A percentile compares a stretch with the other conserved stretches of the same genome.
Conservation (phyloP, 1,140 invertebrate genomes). For the Prorops nasuta region DNA sequence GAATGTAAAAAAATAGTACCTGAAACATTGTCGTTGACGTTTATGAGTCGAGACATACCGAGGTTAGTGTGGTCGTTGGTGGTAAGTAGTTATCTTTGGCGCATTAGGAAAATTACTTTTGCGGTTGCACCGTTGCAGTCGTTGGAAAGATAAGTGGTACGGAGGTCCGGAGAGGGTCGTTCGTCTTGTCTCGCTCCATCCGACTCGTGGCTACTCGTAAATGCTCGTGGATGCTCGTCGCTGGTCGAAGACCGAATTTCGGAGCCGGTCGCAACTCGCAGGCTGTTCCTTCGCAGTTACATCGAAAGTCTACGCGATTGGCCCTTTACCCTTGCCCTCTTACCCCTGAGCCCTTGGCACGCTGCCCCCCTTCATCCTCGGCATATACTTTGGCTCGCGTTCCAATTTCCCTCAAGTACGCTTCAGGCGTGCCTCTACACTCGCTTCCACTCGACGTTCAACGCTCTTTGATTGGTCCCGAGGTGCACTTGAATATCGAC, state of each 20-base stretch:
- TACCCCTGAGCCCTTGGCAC: no score
- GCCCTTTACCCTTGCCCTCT: no score
- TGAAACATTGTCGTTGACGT: no score
- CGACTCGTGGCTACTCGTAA: not conserved
- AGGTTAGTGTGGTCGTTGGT: no score
- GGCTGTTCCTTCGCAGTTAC: conserved; percentile 9
- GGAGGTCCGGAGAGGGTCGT: not conserved
- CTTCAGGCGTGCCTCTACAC: conserved; percentile 13
- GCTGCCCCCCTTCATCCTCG: conserved; percentile 5
- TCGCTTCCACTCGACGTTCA: conserved; percentile 10
- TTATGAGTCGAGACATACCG: no score
- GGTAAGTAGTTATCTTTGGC: not conserved
- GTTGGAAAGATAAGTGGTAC: not conserved
- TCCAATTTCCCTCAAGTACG: conserved; percentile 22
- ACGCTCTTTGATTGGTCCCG: conserved; percentile 25
- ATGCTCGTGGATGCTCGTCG: conserved; percentile 14
- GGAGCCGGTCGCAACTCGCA: conserved; percentile 17
- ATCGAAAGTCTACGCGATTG: no score
- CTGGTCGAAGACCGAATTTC: conserved; percentile 14
- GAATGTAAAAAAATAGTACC: no score
- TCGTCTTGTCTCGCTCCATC: not conserved
- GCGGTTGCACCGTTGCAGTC: not conserved
- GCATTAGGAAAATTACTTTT: conserved; percentile 2
- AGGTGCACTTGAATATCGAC: conserved; percentile 15
- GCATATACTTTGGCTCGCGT: conserved; percentile 23